phyloP scores from a whole-genome alignment of 2,888 invertebrate genomes.

The Aleiodes testaceus region DNA sequence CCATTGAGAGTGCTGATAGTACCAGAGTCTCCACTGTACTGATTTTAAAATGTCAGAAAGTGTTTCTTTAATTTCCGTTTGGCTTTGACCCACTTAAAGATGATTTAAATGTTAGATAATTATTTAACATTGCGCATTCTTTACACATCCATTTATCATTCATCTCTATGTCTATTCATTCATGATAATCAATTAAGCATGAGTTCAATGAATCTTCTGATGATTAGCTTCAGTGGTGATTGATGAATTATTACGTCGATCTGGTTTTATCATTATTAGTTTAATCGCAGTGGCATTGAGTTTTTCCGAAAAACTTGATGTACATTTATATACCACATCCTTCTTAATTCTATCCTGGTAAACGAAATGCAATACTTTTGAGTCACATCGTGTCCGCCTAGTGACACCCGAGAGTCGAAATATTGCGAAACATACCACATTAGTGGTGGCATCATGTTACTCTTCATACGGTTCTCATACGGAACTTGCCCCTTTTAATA shows the following conservation, averaged over 20 bases:
- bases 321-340: slow-evolving; percentile 56
- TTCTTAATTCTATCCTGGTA: slow-evolving; percentile 53
- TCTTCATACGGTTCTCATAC: slow-evolving; percentile 10
- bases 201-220: slow-evolving; percentile 42
- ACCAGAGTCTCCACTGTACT: too few species aligned
- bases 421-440: slow-evolving; percentile 58
- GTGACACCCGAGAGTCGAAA: slow-evolving; percentile 64
- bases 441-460: slow-evolving; percentile 38
- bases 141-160: too few species aligned
- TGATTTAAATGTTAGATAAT: too few species aligned
- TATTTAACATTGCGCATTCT: too few species aligned
- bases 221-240: slow-evolving; percentile 32
- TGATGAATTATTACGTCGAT: slow-evolving; percentile 35
- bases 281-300: background rate
- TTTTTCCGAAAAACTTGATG: slow-evolving; percentile 39
- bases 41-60: too few species aligned
- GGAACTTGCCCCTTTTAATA: slow-evolving; percentile 9
- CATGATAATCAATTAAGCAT: slow-evolving; percentile 17
- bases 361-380: slow-evolving; percentile 66
- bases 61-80: too few species aligned
- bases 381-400: slow-evolving; percentile 56
- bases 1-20: too few species aligned
- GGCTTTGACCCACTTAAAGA: background rate
- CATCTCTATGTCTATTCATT: slow-evolving; percentile 2
- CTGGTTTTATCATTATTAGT: too few species aligned